phyloP scores from a whole-genome alignment of 1,140 invertebrate species.

The Muscidifurax raptorellus region DNA sequence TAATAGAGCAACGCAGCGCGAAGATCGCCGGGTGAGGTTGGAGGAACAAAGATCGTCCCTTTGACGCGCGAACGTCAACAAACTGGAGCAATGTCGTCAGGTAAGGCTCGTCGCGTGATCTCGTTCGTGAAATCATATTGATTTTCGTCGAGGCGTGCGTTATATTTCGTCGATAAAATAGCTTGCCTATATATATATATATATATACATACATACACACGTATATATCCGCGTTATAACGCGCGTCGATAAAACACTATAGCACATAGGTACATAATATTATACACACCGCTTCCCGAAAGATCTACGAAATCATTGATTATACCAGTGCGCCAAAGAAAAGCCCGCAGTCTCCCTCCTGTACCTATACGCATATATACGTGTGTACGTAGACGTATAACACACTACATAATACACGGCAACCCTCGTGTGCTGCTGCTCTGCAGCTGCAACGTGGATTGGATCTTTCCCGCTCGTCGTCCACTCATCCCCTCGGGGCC shows the following conservation, averaged over 20 bases:
- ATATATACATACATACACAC: too few relatives aligned
- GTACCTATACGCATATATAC: not conserved
- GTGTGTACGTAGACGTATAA: not conserved
- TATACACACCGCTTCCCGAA: not conserved
- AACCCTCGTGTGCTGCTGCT: not conserved
- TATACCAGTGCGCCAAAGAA: not conserved
- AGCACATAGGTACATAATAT: not conserved
- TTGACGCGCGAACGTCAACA: not conserved
- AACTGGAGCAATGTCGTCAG: constrained; percentile 44
- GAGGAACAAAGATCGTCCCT: not conserved
- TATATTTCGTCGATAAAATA: constrained; percentile 16
- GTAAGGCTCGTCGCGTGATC: constrained; percentile 24
- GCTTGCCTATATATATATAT: not conserved
- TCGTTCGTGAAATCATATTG: constrained; percentile 20
- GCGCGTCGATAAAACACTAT: not conserved
- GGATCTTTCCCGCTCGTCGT: not conserved
- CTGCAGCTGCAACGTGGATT: not conserved
- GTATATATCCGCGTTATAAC: not conserved
- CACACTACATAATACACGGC: not conserved
- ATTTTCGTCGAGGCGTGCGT: not conserved
- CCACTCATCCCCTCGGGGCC: not conserved
- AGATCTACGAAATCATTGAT: constrained; percentile 19
- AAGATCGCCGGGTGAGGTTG: not conserved
- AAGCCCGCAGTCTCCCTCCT: not conserved
- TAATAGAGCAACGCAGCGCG: too few relatives aligned